These are phyloP conservation scores for Hippocampus kuda DNA, from an alignment of 2,797 vertebrate genomes.

Conservation along the genomic window DNA sequence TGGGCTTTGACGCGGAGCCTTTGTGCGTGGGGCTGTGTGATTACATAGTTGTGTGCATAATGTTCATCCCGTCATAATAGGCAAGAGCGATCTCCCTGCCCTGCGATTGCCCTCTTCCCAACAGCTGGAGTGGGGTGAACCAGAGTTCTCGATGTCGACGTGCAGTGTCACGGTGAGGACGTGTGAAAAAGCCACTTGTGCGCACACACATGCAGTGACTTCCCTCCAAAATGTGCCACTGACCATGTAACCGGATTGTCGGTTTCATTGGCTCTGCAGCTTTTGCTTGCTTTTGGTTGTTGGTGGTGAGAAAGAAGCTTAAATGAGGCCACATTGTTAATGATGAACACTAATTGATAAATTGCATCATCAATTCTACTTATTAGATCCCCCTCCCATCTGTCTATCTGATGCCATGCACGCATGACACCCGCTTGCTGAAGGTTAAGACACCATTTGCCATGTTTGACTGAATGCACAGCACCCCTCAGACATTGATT, in stretches of 20 bases:
- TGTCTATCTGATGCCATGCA: slow-evolving; percentile 4
- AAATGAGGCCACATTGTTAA: slow-evolving; percentile 1
- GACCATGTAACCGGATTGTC: slow-evolving; percentile 17
- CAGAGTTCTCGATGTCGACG: slow-evolving; percentile 49
- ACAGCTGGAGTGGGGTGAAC: slow-evolving; percentile 65
- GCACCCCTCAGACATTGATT: slow-evolving; percentile 31
- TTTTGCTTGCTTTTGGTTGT: slow-evolving; percentile 2
- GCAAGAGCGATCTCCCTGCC: slow-evolving; percentile 56
- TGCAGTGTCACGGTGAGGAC: slow-evolving; percentile 58
- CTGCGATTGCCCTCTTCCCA: slow-evolving; percentile 57
- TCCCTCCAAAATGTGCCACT: slow-evolving; percentile 38
- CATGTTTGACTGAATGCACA: slow-evolving; percentile 26
- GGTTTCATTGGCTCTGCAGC: slow-evolving; percentile 8
- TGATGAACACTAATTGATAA: slow-evolving; percentile 21
- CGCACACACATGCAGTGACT: slow-evolving; percentile 15
- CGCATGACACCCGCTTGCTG: slow-evolving; percentile 18
- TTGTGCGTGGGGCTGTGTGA: slow-evolving; percentile 38
- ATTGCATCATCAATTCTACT: slow-evolving; percentile 17
- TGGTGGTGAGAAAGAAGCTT: slow-evolving; percentile 3
- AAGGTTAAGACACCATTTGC: slow-evolving; percentile 37
- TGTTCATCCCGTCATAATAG: slow-evolving; percentile 53
- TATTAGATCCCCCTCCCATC: slow-evolving; percentile 1
- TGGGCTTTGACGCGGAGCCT: slow-evolving; percentile 44
- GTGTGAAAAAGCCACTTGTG: slow-evolving; percentile 46
- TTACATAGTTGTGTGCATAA: slow-evolving; percentile 20